These are phyloP conservation scores for Nibea coibor DNA, from an alignment of 2,113 vertebrate genomes.

Conservation along the genomic window DNA sequence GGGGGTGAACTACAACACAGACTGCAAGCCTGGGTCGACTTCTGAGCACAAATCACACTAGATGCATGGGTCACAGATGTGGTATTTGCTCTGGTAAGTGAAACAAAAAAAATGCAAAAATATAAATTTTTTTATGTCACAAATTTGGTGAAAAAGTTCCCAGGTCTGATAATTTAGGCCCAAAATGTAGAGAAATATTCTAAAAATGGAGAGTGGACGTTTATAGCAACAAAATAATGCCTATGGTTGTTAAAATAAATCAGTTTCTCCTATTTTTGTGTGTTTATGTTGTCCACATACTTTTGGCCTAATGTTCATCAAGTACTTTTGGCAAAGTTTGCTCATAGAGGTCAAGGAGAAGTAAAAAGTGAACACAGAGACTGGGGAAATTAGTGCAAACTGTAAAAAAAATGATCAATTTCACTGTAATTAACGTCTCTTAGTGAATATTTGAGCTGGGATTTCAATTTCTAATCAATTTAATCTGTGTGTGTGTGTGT, in stretches of 20 bases:
- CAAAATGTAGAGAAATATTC: not conserved
- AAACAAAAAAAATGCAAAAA: not conserved
- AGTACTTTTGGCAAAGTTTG: constrained; percentile 1
- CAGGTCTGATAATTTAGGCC: not conserved
- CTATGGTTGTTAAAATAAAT: not conserved
- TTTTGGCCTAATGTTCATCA: not conserved
- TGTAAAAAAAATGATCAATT: constrained; percentile 62
- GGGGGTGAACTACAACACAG: no score
- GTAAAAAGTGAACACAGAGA: not conserved
- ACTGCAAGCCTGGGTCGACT: no score
- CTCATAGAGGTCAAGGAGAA: constrained; percentile 4
- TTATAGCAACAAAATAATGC: not conserved
- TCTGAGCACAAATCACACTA: no score
- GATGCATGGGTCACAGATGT: not conserved
- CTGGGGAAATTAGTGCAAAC: constrained; percentile 55
- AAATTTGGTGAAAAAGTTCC: not conserved
- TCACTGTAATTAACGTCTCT: constrained; percentile 77
- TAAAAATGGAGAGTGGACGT: not conserved
- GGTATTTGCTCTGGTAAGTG: not conserved
- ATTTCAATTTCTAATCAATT: constrained; percentile 74
- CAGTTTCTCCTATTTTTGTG: not conserved
- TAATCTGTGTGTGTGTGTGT: constrained; percentile 34
- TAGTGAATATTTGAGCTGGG: constrained; percentile 65
- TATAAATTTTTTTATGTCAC: not conserved
- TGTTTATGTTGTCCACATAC: not conserved